Percentiles rank a stretch among this genome's conserved stretches.
phyloP scores from a whole-genome alignment of 2,797 vertebrate species.

The Diplodus sargus region DNA sequence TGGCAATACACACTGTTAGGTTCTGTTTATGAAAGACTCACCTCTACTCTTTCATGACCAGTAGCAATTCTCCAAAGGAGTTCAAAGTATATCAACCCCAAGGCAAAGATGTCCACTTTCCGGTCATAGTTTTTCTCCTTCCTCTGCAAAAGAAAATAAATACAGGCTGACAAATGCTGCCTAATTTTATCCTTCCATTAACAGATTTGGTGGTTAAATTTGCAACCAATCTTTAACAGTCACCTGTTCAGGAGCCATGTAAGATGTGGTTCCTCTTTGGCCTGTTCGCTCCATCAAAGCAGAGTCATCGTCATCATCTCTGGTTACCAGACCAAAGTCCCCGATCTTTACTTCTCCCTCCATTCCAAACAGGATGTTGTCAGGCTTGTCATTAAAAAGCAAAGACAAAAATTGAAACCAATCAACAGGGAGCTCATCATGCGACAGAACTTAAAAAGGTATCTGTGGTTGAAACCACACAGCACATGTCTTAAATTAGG shows the following conservation, averaged over 20 bases:
- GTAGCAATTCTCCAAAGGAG: slow-evolving; percentile 72
- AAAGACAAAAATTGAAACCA: neutral
- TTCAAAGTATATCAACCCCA: slow-evolving; percentile 83
- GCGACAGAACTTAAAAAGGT: too few species aligned
- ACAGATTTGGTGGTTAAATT: neutral
- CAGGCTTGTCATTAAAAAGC: slow-evolving; percentile 78
- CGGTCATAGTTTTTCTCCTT: slow-evolving; percentile 29
- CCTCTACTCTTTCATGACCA: slow-evolving; percentile 19
- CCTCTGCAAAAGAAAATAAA: slow-evolving; percentile 43
- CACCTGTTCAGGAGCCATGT: slow-evolving; percentile 93
- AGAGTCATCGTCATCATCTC: slow-evolving; percentile 7
- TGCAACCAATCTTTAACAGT: slow-evolving; percentile 9
- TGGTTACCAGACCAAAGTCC: slow-evolving; percentile 90
- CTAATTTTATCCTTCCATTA: too few species aligned
- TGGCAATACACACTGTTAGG: neutral
- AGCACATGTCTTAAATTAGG: too few species aligned
- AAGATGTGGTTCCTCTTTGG: slow-evolving; percentile 75
- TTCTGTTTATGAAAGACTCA: slow-evolving; percentile 48
- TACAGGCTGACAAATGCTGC: neutral
- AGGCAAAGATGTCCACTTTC: slow-evolving; percentile 84
- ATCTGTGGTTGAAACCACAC: too few species aligned
- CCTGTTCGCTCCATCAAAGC: slow-evolving; percentile 64
- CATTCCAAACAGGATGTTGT: slow-evolving; percentile 88
- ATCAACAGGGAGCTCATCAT: too few species aligned
- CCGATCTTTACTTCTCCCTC: slow-evolving; percentile 87